Base-by-base conservation (phyloP, 2,888 invertebrate species). In the Mechanitis mazaeus region DNA sequence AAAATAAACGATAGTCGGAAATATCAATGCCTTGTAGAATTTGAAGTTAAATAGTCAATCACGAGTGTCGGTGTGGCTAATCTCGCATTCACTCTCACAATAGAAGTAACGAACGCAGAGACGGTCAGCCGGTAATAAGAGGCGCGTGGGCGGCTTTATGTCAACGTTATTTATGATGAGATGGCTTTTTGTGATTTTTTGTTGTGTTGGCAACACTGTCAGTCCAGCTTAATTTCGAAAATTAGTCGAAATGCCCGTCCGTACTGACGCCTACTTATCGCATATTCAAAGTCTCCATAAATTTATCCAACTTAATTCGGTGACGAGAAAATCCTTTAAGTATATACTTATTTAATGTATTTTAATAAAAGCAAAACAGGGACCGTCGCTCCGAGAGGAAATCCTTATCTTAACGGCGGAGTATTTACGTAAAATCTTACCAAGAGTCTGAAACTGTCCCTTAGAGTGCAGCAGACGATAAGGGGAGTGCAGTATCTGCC, bases 91-190 rank as follows among this genome's bases (percentile, higher is more conserved):
- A 85, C 75, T 74, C 74, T 75, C 80, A 89, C 89, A 89, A 89
- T 89, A 75, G 86, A 80, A 81, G 86, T 90, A 90, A 89, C 89
- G 89, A 90, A 88, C 88, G 85, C 78, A 86, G 87, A 79, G 79
- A 85, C 87, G 80, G 83, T 87, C 87, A 83, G 85, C 78, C 85
- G 85, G 80, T 87, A 88, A 87, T 87, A 87, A 87, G 88, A 83
- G 79, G 81, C 84, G 87, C 85, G 89, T 88, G 84, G 89, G 89
- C 84, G 84, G 84, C 83, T 83, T 81, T 83, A 83, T 86, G 88
- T 88, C 87, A 85, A 85, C 85, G 83, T 86, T 87, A 88, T 89
- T 90, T 88, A 89, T 88, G 84, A 87, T 60, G 66, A 60, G 54
- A 64, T 50, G 28, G 6, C 20, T 50, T 9, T 50, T 11, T 28